Evolutionary conservation across 2,113 vertebrate genomes (phyloP), one percentile per base, ranked within the genome.

Genomic region (Ammospiza caudacuta): DNA sequence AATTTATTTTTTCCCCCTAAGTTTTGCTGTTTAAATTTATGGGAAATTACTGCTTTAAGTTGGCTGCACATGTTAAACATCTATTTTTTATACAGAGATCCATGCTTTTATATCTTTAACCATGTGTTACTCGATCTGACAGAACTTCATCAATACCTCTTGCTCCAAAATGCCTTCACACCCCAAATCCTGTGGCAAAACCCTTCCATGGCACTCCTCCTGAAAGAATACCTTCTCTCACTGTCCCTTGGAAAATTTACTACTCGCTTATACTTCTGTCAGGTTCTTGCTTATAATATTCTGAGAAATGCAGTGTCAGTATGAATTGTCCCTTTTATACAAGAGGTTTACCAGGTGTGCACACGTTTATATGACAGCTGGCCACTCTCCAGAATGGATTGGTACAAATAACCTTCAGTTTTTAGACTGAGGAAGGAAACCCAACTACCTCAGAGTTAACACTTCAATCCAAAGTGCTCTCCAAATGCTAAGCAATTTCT

Each of bases 1-100:
- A 16, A 27, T n/a, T 39, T 39, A 11, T n/a, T n/a, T 22, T 4
- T 1, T 0, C 5, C 15, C 6, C 15, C 6, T 2, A 37, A 5
- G 5, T 80, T 87, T 63, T 66, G 12, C 17, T 54, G 15, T 70
- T 87, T 74, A 52, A 39, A 58, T 89, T 28, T 2, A 67, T 54
- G 20, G 15, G 28, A 77, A 66, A n/a, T 54, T 18, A 31, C 3
- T 81, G 22, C 16, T 69, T 66, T 49, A 77, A 70, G 20, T 87
- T 68, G 55, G 17, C 25, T 90, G 52, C 51, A 46, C 6, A 20
- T 58, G 39, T 31, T 22, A 88, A 85, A 46, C 23, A 52, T 47
- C 10, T 59, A 1, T 5, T 46, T 83, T 82, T 49, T 58, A 9
- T n/a, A n/a, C 69, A 27, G 35, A 57, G 41, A 52, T 23, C 18